Base-by-base conservation (phyloP, 2,113 vertebrate genomes). In the Odontesthes bonariensis region DNA sequence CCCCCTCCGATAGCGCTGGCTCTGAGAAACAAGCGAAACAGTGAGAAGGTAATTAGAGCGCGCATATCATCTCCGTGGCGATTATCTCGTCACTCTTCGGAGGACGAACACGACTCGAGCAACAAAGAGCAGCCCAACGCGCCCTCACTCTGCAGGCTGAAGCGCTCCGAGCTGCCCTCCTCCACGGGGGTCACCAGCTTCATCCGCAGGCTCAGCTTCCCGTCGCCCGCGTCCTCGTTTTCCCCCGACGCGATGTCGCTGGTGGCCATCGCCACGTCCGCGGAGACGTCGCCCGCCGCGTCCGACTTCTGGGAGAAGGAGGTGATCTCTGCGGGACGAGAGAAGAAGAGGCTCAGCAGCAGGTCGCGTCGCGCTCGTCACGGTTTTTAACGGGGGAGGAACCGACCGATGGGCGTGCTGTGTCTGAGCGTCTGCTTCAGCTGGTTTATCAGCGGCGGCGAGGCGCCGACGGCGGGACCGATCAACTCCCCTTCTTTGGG, bases 391-490 rank as follows among this genome's bases (percentile, higher is more conserved):
- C 10, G 14, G 22, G 8, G 13, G 9, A 20, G 32, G 19, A 57
- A 95, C 97, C 86, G 88, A 99, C 98, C 96, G 63, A 98, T 98
- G 55, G 98, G 97, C 65, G 98, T 99, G 94, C 97, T 99, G 95
- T 99, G 97, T 81, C 96, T 95, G 49, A 96, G 95, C 8, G 95
- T 96, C 92, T 96, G 95, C 92, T 98, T 97, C 80, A 98, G 92
- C 75, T 96, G 96, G 62, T 85, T 94, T 87, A 94, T 91, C 22
- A 95, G 92, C 67, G 96, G 96, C 8, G 97, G 96, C 0, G 97
- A 97, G 74, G 92, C 64, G 27, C 90, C 94, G 6, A 93, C 92
- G 59, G 93, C 80, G 5, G 96, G 95, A 77, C 94, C 95, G 61
- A 98, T 95, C 84, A 92, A 70, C 56, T 97, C 96, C 6, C 95